Conservation (phyloP, 2,113 vertebrate genomes). For the Ceratotherium simum region DNA sequence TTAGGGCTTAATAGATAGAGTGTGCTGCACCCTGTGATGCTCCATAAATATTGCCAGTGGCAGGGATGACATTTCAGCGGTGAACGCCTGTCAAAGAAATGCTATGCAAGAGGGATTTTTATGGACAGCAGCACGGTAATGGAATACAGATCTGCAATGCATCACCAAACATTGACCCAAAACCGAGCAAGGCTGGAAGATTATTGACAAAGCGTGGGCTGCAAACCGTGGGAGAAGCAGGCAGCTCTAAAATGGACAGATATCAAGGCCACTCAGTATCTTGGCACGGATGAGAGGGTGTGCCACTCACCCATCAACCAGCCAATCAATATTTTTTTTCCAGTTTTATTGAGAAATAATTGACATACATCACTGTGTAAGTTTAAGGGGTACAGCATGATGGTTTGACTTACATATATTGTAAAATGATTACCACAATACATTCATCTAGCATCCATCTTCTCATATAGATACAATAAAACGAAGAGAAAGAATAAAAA, state of each 20-base stretch:
- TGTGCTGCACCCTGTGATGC: background rate
- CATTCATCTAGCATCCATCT: no score
- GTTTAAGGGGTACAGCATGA: no score
- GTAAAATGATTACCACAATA: no score
- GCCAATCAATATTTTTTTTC: conserved; percentile 24
- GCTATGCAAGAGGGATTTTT: conserved; percentile 71
- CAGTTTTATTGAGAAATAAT: no score
- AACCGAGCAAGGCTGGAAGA: background rate
- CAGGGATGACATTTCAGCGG: conserved; percentile 76
- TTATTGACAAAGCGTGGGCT: conserved; percentile 61
- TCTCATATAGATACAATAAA: no score
- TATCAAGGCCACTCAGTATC: conserved; percentile 33
- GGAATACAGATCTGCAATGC: conserved; percentile 58
- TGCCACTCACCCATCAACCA: conserved; percentile 28
- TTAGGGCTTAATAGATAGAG: conserved; percentile 59
- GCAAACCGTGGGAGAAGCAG: background rate
- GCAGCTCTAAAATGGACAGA: conserved; percentile 23
- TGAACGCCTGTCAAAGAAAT: conserved; percentile 65
- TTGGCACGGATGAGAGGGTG: background rate
- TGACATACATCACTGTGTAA: no score
- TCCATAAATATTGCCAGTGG: conserved; percentile 51
- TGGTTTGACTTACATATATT: no score
- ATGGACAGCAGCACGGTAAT: conserved; percentile 66
- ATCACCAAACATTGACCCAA: conserved; percentile 61
- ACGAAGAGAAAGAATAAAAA: no score